Conservation (phyloP, 2,888 invertebrate species). For the Microplitis manilae region DNA sequence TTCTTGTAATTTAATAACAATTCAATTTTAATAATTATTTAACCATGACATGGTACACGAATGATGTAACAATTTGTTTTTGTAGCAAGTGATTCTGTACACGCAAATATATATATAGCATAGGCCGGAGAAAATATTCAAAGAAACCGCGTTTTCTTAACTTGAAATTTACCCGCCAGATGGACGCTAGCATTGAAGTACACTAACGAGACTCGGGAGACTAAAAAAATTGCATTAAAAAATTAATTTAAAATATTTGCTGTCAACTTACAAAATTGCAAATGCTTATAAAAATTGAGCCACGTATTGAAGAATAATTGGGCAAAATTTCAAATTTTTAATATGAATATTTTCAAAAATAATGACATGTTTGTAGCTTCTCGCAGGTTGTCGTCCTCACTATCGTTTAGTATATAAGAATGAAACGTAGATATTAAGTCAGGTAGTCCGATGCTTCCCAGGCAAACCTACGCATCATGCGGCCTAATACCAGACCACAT, state of each 20-base stretch:
- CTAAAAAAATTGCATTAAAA: not conserved
- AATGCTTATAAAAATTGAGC: not conserved
- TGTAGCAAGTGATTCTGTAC: not conserved
- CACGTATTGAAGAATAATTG: not conserved
- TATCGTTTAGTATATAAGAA: constrained; percentile 59
- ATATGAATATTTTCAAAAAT: not conserved
- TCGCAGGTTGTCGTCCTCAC: constrained; percentile 44
- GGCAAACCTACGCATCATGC: constrained; percentile 58
- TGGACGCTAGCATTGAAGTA: constrained; percentile 15
- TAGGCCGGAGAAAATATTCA: not conserved
- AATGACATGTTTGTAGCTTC: constrained; percentile 43
- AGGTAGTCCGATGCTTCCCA: constrained; percentile 66
- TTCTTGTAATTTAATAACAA: too few species aligned
- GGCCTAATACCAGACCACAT: constrained; percentile 56
- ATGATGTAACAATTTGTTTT: not conserved
- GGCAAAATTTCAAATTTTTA: not conserved
- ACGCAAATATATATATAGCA: not conserved
- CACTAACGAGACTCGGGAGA: not conserved
- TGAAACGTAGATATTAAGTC: rapidly evolving
- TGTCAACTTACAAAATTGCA: not conserved
- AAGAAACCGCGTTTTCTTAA: constrained; percentile 11
- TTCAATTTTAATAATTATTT: too few species aligned
- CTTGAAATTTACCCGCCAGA: not conserved
- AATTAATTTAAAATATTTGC: constrained; percentile 4
- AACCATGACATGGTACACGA: not conserved